Conservation (phyloP, 2,888 invertebrate genomes). For the Falcaria lacertinaria region DNA sequence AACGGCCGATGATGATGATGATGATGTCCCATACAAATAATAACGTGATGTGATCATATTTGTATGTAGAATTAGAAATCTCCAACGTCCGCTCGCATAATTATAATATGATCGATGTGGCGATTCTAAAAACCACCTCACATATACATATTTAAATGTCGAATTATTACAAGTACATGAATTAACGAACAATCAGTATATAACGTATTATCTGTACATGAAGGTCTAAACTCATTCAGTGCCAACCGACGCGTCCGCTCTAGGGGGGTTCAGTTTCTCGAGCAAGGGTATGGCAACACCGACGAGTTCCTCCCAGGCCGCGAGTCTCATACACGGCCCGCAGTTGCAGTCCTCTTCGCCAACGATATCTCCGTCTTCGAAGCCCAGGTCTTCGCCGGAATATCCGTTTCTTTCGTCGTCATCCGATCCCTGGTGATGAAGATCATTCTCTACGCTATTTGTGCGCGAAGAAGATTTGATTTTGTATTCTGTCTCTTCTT, state of each 20-base stretch:
- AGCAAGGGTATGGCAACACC: constrained; percentile 86
- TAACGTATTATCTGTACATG: too few relatives aligned
- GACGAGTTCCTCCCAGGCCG: constrained; percentile 87
- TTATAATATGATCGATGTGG: too few relatives aligned
- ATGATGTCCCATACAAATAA: too few relatives aligned
- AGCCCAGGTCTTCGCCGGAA: constrained; percentile 62
- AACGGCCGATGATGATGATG: too few relatives aligned
- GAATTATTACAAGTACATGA: too few relatives aligned
- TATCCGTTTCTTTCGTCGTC: constrained; percentile 35
- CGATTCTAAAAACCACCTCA: too few relatives aligned
- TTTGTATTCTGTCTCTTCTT: constrained; percentile 13
- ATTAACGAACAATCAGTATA: too few relatives aligned
- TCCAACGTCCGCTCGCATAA: too few relatives aligned
- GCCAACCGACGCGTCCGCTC: constrained; percentile 62
- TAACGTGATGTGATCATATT: too few relatives aligned
- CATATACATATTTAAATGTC: too few relatives aligned
- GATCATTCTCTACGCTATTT: constrained; percentile 40
- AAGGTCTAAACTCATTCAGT: constrained; percentile 40
- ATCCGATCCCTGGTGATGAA: constrained; percentile 35
- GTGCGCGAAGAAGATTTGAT: constrained; percentile 24
- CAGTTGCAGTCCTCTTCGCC: constrained; percentile 57
- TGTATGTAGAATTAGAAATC: too few relatives aligned
- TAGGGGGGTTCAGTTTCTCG: constrained; percentile 78
- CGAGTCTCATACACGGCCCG: constrained; percentile 53
- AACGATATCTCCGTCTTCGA: constrained; percentile 56